Percentiles rank a stretch among this genome's conserved stretches.
These are phyloP conservation scores for Dioctria linearis DNA, from an alignment of 2,888 invertebrate species.

Conservation along the genomic window DNA sequence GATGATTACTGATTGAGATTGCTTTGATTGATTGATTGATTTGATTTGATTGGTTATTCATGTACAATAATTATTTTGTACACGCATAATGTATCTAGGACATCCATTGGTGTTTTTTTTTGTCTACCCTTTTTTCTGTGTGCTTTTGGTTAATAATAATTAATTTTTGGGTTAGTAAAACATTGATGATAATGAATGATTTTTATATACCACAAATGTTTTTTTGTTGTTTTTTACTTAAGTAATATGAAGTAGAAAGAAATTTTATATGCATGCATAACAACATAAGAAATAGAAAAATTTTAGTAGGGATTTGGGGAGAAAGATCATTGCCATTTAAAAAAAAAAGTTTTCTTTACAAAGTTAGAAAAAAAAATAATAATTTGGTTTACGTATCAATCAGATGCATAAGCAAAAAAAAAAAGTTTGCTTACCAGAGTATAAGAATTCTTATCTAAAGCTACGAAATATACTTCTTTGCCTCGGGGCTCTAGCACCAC, in stretches of 20 bases:
- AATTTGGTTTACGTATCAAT: no score
- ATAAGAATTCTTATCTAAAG: no score
- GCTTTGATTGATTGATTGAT: conserved; percentile 11
- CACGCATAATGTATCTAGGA: conserved; percentile 62
- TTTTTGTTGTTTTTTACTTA: not conserved
- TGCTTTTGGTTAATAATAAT: not conserved
- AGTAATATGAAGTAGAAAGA: not conserved
- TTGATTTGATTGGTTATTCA: conserved; percentile 16
- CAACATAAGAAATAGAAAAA: not conserved
- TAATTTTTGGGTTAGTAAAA: conserved; percentile 14
- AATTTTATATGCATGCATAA: conserved; percentile 4
- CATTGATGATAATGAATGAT: not conserved
- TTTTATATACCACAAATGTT: no score
- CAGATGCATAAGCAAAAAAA: no score
- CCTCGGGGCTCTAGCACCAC: no score
- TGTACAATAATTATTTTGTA: conserved; percentile 47
- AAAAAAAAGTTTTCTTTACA: not conserved
- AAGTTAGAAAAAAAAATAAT: not conserved
- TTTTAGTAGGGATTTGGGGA: not conserved
- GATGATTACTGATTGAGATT: conserved; percentile 12
- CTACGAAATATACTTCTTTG: no score
- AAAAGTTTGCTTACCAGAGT: no score
- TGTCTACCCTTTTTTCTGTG: not conserved
- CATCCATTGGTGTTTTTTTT: not conserved
- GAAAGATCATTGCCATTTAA: not conserved